Evolutionary conservation across 1,140 invertebrate genomes (phyloP), one percentile per base, ranked within the genome.

Genomic region (Penaeus japonicus): DNA sequence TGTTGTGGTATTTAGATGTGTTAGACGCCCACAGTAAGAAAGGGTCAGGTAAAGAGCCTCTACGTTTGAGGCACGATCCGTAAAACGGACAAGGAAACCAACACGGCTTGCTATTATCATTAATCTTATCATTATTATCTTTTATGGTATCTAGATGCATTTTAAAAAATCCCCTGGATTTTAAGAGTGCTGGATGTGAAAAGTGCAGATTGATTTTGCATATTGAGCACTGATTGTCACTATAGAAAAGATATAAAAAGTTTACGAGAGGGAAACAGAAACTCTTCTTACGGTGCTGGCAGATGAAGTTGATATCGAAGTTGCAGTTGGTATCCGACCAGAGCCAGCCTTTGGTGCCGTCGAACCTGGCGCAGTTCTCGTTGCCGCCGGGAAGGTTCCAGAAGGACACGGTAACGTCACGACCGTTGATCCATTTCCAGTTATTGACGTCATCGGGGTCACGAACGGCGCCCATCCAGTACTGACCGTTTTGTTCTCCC

Each of bases 291-390:
- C 96, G 96, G 93, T 98, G 97, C 93, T 98, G 97, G 92, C 97
- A 98, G 89, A 98, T 98, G 92, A 96, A 98, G 93, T 98, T 98
- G 32, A 98, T 93, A 89, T 95, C 94, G 7, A 95, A 94, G 85
- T 96, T 95, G 92, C 97, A 98, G 92, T 97, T 96, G 20, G 97
- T 98, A 91, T 98, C 97, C 1, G 96, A 97, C 97, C 97, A 98
- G 0, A 98, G 94, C 97, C 97, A 98, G 18, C 97, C 97, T 92
- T 97, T 97, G 91, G 96, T 96, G 87, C 97, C 97, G 92, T 98
- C 97, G 92, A 97, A 98, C 59, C 97, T 92, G 4, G 97, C 97
- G 91, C 97, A 98, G 90, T 97, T 96, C 81, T 97, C 96, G 85
- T 95, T 95, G 1, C 95, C 96, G 7, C 96, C 96, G 0, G 96